These are phyloP conservation scores for Galaxias olidus DNA, from an alignment of 2,797 vertebrate species.

Conservation along the genomic window DNA sequence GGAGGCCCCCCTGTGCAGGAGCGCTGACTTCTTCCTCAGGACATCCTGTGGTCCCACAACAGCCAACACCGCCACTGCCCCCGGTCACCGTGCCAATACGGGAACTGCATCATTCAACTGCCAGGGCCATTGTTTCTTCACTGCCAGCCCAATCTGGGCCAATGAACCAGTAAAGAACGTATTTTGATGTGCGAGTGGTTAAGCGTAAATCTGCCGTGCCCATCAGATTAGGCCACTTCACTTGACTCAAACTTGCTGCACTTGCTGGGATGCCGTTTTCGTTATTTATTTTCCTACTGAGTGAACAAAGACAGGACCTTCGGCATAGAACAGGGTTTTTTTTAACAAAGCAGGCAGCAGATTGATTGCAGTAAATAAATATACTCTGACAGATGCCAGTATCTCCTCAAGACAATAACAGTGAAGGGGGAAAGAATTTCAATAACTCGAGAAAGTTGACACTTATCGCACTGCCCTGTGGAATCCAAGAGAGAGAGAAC, in stretches of 20 bases:
- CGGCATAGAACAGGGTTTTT: slow-evolving; percentile 14
- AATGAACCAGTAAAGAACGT: slow-evolving; percentile 34
- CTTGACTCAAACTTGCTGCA: slow-evolving; percentile 2
- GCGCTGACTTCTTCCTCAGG: slow-evolving; percentile 90
- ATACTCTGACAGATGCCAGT: slow-evolving; percentile 26
- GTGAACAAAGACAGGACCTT: slow-evolving; percentile 1
- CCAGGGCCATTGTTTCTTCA: slow-evolving; percentile 59
- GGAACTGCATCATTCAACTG: slow-evolving; percentile 68
- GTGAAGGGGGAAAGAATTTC: slow-evolving; percentile 51
- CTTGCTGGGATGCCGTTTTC: not conserved
- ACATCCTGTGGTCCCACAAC: slow-evolving; percentile 95
- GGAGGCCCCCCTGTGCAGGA: slow-evolving; percentile 38
- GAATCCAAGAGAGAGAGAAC: not conserved
- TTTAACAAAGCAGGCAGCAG: not conserved
- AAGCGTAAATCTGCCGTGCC: not conserved
- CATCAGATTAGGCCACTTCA: not conserved
- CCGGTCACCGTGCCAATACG: slow-evolving; percentile 69
- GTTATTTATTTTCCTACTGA: slow-evolving; percentile 2
- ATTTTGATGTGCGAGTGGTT: slow-evolving; percentile 4
- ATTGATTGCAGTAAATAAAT: slow-evolving; percentile 32
- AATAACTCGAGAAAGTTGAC: slow-evolving; percentile 56
- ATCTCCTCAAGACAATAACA: slow-evolving; percentile 32
- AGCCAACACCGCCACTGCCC: slow-evolving; percentile 84
- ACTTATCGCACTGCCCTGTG: slow-evolving; percentile 14
- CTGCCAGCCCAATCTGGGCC: slow-evolving; percentile 21